Base-by-base conservation (phyloP, 2,888 invertebrate genomes). In the Torymus tubicola region DNA sequence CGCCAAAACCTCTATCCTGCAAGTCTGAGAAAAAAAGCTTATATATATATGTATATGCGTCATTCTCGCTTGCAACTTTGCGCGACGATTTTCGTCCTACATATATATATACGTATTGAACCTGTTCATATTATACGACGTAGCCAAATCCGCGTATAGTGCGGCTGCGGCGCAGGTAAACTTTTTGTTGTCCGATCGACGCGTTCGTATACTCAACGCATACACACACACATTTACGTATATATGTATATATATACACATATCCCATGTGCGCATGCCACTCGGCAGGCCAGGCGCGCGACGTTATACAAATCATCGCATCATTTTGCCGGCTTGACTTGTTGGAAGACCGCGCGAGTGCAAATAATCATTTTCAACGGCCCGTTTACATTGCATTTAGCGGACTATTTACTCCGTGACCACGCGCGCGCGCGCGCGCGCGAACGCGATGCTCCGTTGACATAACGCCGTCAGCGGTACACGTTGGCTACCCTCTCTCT, bases 341-440 rank as follows among this genome's bases (percentile, higher is more conserved):
- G 67, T 73, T 60, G 68, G 61, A 61, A 72, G 69, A 81, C 81
- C 74, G 71, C 81, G 72, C 81, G 72, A 67, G 65, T 69, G 86
- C 85, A 86, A 86, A 86, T 85, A 86, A 85, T 83, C 84, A 85
- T 86, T 84, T 81, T 82, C 71, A 70, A 75, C 71, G 80, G 67
- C 81, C 84, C 83, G 84, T 87, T 87, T 87, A 83, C 87, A 85
- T 83, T 86, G 84, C 82, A 84, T 84, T 85, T 86, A 86, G 86
- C 75, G 81, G 72, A 65, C 81, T 81, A 78, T 86, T 86, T 84
- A 80, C 81, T 84, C 82, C 80, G 82, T 63, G 69, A 75, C 67
- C 75, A 64, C 69, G 63, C 42, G 42, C 42, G 42, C 42, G 42
- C 42, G 42, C 21, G 21, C 21, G 21, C 21, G 21, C 2, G 21